phyloP scores from a whole-genome alignment of 2,797 vertebrate species.

The Cirrhinus molitorella region DNA sequence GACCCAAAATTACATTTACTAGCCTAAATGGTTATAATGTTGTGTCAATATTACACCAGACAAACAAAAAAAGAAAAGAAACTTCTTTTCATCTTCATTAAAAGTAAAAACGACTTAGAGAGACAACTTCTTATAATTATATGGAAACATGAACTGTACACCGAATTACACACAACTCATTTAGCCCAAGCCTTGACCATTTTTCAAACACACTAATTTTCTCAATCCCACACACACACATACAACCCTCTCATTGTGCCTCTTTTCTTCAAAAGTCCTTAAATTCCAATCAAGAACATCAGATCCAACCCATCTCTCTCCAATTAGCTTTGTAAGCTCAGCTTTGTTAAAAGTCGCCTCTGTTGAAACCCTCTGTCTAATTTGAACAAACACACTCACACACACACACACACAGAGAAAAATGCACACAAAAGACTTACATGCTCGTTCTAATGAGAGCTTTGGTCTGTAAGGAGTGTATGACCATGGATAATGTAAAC shows the following conservation, averaged over 20 bases:
- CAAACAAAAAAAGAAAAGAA: neutral
- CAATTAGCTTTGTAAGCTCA: constrained; percentile 57
- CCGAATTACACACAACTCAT: neutral
- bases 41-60: neutral
- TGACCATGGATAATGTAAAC: constrained; percentile 80
- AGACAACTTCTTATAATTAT: constrained; percentile 12
- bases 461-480: constrained; percentile 66
- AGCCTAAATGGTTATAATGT: neutral
- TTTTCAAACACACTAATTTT: neutral
- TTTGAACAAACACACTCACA: constrained; percentile 50
- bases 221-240: neutral
- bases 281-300: constrained; percentile 48
- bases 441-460: constrained; percentile 66
- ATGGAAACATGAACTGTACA: neutral
- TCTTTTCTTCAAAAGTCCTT: constrained; percentile 36
- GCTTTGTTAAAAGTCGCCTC: constrained; percentile 52
- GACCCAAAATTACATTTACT: neutral
- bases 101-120: neutral
- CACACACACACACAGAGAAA: constrained; percentile 11
- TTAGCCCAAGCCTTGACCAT: neutral
- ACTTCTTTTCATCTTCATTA: neutral
- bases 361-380: constrained; percentile 47
- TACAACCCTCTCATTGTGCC: constrained; percentile 13
- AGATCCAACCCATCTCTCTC: constrained; percentile 43
- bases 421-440: constrained; percentile 54